These are phyloP conservation scores for Empis stercorea DNA, from an alignment of 2,888 invertebrate species.

Conservation along the genomic window DNA sequence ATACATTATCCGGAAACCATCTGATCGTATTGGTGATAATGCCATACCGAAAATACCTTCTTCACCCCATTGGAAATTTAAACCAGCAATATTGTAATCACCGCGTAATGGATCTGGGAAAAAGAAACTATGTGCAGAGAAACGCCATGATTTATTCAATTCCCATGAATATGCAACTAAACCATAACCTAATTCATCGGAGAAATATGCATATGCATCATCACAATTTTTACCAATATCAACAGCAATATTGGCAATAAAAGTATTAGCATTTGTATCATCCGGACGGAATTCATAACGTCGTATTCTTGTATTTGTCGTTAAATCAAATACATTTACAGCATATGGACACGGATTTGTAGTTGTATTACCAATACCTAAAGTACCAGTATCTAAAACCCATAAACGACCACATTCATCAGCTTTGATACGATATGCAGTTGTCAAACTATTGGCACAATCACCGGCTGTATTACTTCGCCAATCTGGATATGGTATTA, in stretches of 20 bases:
- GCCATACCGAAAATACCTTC: slow-evolving; percentile 73
- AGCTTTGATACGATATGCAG: slow-evolving; percentile 66
- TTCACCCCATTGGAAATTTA: slow-evolving; percentile 75
- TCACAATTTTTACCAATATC: slow-evolving; percentile 63
- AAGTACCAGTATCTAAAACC: slow-evolving; percentile 73
- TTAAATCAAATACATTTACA: slow-evolving; percentile 62
- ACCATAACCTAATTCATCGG: slow-evolving; percentile 72
- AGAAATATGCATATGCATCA: slow-evolving; percentile 65
- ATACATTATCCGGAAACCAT: slow-evolving; percentile 58
- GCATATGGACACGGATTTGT: slow-evolving; percentile 69
- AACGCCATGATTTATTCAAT: slow-evolving; percentile 65
- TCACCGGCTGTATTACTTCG: slow-evolving; percentile 60
- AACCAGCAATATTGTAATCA: slow-evolving; percentile 63
- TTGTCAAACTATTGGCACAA: slow-evolving; percentile 59
- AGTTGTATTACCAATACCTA: slow-evolving; percentile 64
- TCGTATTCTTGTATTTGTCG: slow-evolving; percentile 55
- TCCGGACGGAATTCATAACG: slow-evolving; percentile 55
- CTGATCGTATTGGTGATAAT: slow-evolving; percentile 49
- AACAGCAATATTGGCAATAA: slow-evolving; percentile 76
- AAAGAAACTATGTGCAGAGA: slow-evolving; percentile 61
- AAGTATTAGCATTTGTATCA: slow-evolving; percentile 63
- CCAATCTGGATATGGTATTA: slow-evolving; percentile 69
- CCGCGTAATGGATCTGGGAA: slow-evolving; percentile 68
- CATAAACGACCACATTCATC: slow-evolving; percentile 69
- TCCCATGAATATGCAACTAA: slow-evolving; percentile 67